phyloP scores from a whole-genome alignment of 2,113 vertebrate genomes.

The Phylloscopus whistleri region DNA sequence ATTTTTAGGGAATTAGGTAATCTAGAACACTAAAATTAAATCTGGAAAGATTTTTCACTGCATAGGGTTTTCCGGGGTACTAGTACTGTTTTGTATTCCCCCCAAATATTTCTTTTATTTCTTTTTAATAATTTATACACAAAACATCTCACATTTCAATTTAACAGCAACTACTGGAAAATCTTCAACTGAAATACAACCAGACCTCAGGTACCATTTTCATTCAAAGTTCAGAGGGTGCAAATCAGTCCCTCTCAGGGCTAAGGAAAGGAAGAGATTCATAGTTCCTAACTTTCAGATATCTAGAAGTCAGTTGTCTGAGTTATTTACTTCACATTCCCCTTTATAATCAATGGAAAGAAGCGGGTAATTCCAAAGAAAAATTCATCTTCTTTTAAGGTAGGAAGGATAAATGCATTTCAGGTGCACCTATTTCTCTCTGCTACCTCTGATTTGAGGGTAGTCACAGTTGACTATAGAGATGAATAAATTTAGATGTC shows the following conservation, averaged over 20 bases:
- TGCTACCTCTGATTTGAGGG: background rate
- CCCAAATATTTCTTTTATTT: background rate
- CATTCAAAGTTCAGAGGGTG: background rate
- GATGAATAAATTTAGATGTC: constrained; percentile 29
- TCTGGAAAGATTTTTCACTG: background rate
- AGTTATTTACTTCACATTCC: background rate
- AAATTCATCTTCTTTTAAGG: background rate
- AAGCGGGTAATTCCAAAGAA: background rate
- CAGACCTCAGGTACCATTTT: background rate
- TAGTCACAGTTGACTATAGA: constrained; percentile 8
- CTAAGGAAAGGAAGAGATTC: background rate
- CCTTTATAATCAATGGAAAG: constrained; percentile 3
- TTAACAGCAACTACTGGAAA: background rate
- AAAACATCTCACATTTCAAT: background rate
- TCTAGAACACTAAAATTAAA: background rate
- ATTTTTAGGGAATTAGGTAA: background rate
- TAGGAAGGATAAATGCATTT: constrained; percentile 11
- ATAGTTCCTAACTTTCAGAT: background rate
- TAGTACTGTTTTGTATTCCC: background rate
- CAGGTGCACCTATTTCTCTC: constrained; percentile 12
- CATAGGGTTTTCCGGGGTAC: background rate
- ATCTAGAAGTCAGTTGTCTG: background rate
- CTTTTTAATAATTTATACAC: background rate
- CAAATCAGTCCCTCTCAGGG: background rate
- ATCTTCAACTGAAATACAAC: background rate